Evolutionary conservation across 2,888 invertebrate genomes (phyloP).

Genomic region (Prosopocoilus inquinatus): DNA sequence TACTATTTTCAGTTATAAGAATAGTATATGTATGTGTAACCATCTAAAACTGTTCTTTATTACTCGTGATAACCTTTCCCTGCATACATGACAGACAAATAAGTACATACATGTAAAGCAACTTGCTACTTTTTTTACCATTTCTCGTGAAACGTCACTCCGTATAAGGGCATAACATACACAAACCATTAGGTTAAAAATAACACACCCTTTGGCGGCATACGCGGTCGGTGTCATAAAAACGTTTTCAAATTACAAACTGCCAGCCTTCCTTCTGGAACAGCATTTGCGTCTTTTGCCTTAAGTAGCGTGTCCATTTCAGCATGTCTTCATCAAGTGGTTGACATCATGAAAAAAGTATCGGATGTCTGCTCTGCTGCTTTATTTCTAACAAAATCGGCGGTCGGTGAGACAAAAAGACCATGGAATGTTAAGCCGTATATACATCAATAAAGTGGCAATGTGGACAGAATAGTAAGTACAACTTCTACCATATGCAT

Average conservation of each 20-base stretch:
- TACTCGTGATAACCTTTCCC: no score
- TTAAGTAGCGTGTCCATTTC: conserved; percentile 5
- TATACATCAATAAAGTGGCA: not conserved
- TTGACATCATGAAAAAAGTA: not conserved
- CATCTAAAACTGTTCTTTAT: no score
- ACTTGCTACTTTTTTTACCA: not conserved
- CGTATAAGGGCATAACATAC: conserved; percentile 19
- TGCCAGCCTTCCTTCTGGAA: not conserved
- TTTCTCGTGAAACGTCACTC: not conserved
- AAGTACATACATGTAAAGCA: no score
- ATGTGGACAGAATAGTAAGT: conserved; percentile 11
- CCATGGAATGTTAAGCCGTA: not conserved
- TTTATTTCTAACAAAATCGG: conserved; percentile 12
- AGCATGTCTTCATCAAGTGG: conserved; percentile 13
- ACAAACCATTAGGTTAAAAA: conserved; percentile 23
- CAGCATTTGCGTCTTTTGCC: no score
- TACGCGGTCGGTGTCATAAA: conserved; percentile 14
- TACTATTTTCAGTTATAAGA: no score
- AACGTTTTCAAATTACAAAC: conserved; percentile 17
- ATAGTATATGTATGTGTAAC: no score
- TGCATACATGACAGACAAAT: no score
- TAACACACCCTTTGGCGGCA: conserved; percentile 16
- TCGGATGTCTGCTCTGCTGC: not conserved
- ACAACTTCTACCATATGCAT: conserved; percentile 10
- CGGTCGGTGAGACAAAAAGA: conserved; percentile 10